These are phyloP conservation scores for Sorex fumeus DNA, from an alignment of 2,113 vertebrate genomes.

Conservation along the genomic window DNA sequence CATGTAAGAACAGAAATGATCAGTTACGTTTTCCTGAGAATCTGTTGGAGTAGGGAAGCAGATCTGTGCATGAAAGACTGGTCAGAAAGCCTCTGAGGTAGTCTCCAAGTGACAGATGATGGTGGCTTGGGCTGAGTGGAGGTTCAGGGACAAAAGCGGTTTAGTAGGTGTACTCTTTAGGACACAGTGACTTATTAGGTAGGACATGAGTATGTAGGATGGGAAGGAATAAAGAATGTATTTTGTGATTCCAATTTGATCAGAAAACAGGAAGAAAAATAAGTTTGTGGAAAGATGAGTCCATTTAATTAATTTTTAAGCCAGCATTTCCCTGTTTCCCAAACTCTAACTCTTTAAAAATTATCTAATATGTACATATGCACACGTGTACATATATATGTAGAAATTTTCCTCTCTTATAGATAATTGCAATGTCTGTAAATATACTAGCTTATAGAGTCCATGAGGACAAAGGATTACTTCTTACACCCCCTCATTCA, in stretches of 20 bases:
- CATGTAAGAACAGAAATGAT: conserved; percentile 38
- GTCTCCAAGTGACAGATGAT: neutral
- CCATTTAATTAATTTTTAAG: conserved; percentile 21
- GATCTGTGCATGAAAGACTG: neutral
- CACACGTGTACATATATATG: too few relatives aligned
- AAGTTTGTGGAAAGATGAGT: neutral
- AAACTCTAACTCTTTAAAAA: conserved; percentile 42
- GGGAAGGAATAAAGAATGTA: neutral
- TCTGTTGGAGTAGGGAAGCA: neutral
- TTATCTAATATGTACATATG: neutral
- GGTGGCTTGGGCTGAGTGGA: neutral
- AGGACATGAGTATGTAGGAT: too few relatives aligned
- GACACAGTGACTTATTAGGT: neutral
- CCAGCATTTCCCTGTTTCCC: neutral
- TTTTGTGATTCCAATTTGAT: neutral
- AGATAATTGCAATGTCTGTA: neutral
- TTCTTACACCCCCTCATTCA: conserved; percentile 1
- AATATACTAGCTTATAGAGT: neutral
- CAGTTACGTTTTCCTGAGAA: neutral
- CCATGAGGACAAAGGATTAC: neutral
- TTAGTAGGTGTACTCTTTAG: neutral
- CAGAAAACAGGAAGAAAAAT: neutral
- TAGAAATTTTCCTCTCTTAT: neutral
- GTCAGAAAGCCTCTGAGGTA: neutral
- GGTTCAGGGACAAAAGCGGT: neutral